Percentiles rank a stretch among this genome's conserved stretches.
Evolutionary conservation across 2,797 vertebrate genomes (phyloP).

Genomic region (Aselliscus stoliczkanus): DNA sequence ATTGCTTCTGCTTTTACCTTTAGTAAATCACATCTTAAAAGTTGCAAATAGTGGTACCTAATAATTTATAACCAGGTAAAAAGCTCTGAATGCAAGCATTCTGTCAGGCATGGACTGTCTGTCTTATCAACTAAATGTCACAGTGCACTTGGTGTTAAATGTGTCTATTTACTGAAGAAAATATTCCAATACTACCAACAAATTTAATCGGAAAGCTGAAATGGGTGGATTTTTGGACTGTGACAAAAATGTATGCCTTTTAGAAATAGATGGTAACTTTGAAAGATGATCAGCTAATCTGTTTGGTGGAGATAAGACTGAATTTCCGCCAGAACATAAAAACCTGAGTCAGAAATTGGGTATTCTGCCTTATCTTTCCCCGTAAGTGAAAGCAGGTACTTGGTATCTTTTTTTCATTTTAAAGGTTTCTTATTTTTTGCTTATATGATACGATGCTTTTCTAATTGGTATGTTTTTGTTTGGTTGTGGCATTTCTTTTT

Average conservation of each 20-base stretch:
- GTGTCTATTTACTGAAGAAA: conserved; percentile 7
- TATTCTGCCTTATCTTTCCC: conserved; percentile 38
- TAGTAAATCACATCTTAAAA: background rate
- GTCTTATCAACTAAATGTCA: background rate
- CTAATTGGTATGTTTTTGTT: conserved; percentile 42
- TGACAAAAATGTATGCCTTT: conserved; percentile 64
- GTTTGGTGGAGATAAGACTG: conserved; percentile 50
- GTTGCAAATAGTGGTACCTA: background rate
- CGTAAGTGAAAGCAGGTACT: conserved; percentile 17
- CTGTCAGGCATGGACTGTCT: background rate
- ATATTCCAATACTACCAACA: background rate
- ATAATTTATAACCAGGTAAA: conserved; percentile 20
- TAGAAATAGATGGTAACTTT: conserved; percentile 71
- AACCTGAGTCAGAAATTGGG: conserved; percentile 65
- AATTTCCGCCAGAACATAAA: conserved; percentile 62
- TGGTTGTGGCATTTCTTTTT: conserved; percentile 58
- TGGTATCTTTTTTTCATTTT: conserved; percentile 54
- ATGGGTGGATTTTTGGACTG: conserved; percentile 48
- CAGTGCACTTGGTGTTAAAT: background rate
- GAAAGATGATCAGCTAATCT: conserved; percentile 69
- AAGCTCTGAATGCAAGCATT: conserved; percentile 3
- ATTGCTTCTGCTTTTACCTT: background rate
- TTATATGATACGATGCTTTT: conserved; percentile 51
- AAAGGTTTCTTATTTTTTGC: conserved; percentile 57
- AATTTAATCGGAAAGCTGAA: conserved; percentile 59